Evolutionary conservation across 2,888 invertebrate genomes (phyloP), one percentile per base, ranked within the genome.

Genomic region (Julus scandinavius): DNA sequence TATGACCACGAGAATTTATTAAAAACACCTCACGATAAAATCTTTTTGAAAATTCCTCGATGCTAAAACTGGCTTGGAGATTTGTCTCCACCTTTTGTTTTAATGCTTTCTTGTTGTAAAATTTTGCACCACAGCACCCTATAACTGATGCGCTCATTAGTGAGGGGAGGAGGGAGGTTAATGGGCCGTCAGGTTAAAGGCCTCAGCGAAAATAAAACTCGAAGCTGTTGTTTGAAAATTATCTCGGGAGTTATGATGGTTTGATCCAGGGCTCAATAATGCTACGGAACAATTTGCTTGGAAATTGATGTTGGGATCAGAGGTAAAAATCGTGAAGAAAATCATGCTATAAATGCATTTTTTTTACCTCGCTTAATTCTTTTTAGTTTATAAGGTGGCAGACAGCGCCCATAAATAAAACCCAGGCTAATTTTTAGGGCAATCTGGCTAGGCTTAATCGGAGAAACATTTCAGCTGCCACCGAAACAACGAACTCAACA

Each of bases 271-370:
- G 63, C 63, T 72, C 63, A 20, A 72, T 72, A 20, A n/a, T 63
- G 63, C n/a, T 63, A n/a, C 63, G 3, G 63, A 63, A 63, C 63
- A 20, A 20, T 72, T 72, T 20, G 63, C 63, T 4, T n/a, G 20
- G 29, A 72, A 72, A 72, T 72, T 72, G 63, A 72, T 72, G 63
- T 20, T 72, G 63, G 63, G 63, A 72, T 72, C 63, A 72, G 63
- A 72, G 63, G 63, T 72, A 72, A 72, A 72, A 72, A 72, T 20
- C 63, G 63, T 72, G 63, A 58, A 58, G 58, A 17, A 58, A 58
- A 58, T 58, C 58, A 58, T 58, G 58, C 58, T 20, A 20, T 20
- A 72, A 72, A 17, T 72, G 63, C 63, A 20, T 72, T 72, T 72
- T 29, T 45, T 72, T 72, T 29, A 29, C 20, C 20, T 20, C 63